phyloP scores from a whole-genome alignment of 2,797 vertebrate genomes.

The Poecilia wingei region DNA sequence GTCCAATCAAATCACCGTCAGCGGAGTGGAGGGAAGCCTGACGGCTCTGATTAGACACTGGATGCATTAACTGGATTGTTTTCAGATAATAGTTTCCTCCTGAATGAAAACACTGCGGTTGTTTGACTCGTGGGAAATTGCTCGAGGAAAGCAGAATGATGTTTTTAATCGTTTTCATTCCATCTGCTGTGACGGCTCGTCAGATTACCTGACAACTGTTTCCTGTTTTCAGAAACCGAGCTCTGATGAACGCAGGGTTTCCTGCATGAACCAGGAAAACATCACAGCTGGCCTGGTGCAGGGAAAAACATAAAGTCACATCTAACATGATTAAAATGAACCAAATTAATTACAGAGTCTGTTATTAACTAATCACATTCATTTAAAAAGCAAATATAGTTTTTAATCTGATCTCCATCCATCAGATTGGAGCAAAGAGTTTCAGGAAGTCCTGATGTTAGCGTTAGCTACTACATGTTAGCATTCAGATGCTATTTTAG shows the following conservation, averaged over 20 bases:
- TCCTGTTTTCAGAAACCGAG: neutral
- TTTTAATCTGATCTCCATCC: too few species aligned
- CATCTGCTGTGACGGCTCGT: neutral
- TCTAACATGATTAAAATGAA: too few species aligned
- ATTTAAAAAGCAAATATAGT: too few species aligned
- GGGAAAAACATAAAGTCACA: too few species aligned
- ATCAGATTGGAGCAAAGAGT: too few species aligned
- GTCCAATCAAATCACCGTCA: constrained; percentile 47
- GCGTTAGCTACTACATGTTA: too few species aligned
- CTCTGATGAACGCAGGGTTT: neutral
- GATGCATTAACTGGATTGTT: neutral
- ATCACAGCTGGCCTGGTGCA: neutral
- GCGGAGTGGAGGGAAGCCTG: neutral
- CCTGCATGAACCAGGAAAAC: neutral
- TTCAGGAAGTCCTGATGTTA: too few species aligned
- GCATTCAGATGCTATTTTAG: too few species aligned
- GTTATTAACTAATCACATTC: too few species aligned
- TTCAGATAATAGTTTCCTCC: neutral
- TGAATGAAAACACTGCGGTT: neutral
- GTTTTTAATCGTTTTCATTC: neutral
- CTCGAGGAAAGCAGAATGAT: neutral
- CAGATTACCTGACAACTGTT: neutral
- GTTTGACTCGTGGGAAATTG: neutral
- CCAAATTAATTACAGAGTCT: too few species aligned
- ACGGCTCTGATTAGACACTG: constrained; percentile 20